Evolutionary conservation across 2,888 invertebrate genomes (phyloP).

Genomic region (Hyles lineata): DNA sequence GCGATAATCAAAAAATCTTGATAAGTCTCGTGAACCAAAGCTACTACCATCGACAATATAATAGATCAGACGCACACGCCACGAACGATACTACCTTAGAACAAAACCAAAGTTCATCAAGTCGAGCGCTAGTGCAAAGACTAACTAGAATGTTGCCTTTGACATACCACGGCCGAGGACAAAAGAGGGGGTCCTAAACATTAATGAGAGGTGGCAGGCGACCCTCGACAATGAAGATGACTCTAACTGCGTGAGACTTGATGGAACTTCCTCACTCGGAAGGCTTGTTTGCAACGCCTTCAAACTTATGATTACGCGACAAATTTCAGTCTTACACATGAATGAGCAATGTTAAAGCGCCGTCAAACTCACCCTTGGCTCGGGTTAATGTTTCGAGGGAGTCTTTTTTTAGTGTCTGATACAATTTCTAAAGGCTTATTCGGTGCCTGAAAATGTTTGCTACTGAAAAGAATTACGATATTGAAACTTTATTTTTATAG

Average conservation of each 20-base stretch:
- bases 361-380: background rate
- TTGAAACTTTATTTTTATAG: background rate
- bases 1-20: too few species aligned
- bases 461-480: background rate
- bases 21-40: background rate
- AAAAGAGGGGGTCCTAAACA: slow-evolving; percentile 63
- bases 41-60: background rate
- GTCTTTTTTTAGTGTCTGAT: background rate
- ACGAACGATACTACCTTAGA: slow-evolving; percentile 5
- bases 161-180: slow-evolving; percentile 55
- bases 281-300: slow-evolving; percentile 41
- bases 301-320: slow-evolving; percentile 36
- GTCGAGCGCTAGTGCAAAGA: slow-evolving; percentile 36
- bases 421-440: background rate
- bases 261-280: slow-evolving; percentile 60
- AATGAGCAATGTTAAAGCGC: slow-evolving; percentile 1
- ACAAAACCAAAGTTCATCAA: slow-evolving; percentile 51
- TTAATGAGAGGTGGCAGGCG: slow-evolving; percentile 64
- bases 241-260: slow-evolving; percentile 61
- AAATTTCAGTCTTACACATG: slow-evolving; percentile 5
- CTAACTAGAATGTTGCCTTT: slow-evolving; percentile 51
- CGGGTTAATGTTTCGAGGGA: background rate
- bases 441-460: background rate
- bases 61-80: background rate
- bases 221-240: slow-evolving; percentile 63